phyloP scores from a whole-genome alignment of 2,888 invertebrate genomes.

The Acanthosepion lycidas region DNA sequence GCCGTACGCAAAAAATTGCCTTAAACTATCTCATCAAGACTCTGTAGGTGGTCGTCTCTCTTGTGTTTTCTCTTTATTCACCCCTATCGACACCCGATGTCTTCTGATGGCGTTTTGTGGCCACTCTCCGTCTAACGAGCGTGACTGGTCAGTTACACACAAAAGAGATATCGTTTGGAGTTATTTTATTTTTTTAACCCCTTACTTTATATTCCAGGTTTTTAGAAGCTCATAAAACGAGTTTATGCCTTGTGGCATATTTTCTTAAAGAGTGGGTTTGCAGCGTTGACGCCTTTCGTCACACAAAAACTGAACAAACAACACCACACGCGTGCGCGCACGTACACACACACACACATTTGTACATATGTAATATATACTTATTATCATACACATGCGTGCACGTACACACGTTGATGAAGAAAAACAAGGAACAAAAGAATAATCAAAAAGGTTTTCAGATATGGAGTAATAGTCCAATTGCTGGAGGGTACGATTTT shows the following conservation, averaged over 20 bases:
- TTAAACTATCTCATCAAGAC: neutral
- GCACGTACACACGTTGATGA: neutral
- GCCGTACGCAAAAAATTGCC: neutral
- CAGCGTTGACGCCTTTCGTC: too few relatives aligned
- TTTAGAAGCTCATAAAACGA: neutral
- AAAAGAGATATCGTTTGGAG: neutral
- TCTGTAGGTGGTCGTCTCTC: neutral
- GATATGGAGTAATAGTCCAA: neutral
- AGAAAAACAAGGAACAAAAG: neutral
- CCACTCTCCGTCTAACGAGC: neutral
- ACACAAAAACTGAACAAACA: conserved; percentile 33
- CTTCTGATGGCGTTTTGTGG: neutral
- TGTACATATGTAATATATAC: neutral
- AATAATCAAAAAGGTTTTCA: neutral
- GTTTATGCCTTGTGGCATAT: conserved; percentile 7
- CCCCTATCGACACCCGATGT: neutral
- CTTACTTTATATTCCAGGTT: neutral
- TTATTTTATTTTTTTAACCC: neutral
- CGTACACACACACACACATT: neutral
- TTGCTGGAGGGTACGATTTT: neutral
- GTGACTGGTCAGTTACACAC: neutral
- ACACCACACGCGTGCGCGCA: neutral
- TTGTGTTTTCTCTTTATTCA: neutral
- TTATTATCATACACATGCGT: neutral
- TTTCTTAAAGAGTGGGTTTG: neutral